Conservation (phyloP, 2,888 invertebrate species). For the Sinelater perroti region DNA sequence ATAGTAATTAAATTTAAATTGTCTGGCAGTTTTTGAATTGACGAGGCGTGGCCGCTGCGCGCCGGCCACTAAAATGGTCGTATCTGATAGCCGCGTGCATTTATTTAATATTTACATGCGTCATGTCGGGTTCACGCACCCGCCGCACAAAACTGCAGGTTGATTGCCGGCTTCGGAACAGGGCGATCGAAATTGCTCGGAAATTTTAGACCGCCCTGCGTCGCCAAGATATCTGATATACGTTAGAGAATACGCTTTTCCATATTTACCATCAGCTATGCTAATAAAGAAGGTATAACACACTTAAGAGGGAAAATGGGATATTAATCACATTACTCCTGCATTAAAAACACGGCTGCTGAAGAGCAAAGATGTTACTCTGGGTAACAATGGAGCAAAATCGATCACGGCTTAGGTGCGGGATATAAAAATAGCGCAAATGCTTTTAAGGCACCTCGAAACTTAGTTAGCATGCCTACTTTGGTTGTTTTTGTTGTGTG, state of each 20-base stretch:
- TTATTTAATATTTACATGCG: slow-evolving; percentile 23
- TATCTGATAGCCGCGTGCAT: slow-evolving; percentile 27
- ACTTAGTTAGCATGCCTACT: too few species aligned
- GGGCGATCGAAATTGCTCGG: slow-evolving; percentile 5
- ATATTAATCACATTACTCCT: slow-evolving; percentile 44
- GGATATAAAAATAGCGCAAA: too few species aligned
- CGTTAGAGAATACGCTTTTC: slow-evolving; percentile 37
- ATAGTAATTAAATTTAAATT: slow-evolving; percentile 40
- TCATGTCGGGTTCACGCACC: slow-evolving; percentile 8
- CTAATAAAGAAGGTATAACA: slow-evolving; percentile 45
- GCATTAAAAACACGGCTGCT: slow-evolving; percentile 41
- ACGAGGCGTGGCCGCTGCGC: slow-evolving; percentile 35
- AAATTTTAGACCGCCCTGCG: slow-evolving; percentile 15
- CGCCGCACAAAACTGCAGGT: too few species aligned
- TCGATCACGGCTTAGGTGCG: slow-evolving; percentile 13
- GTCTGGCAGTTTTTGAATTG: slow-evolving; percentile 39
- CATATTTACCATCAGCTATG: slow-evolving; percentile 39
- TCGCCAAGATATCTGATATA: slow-evolving; percentile 34
- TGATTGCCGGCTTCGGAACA: too few species aligned
- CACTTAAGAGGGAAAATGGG: slow-evolving; percentile 44
- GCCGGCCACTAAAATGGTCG: slow-evolving; percentile 32
- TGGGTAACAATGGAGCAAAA: slow-evolving; percentile 9
- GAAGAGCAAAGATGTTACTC: slow-evolving; percentile 38
- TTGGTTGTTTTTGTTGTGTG: too few species aligned
- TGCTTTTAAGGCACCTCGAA: too few species aligned